Evolutionary conservation across 1,140 invertebrate genomes (phyloP), one percentile per base, ranked within the genome.

Genomic region (Micrasema minimum): DNA sequence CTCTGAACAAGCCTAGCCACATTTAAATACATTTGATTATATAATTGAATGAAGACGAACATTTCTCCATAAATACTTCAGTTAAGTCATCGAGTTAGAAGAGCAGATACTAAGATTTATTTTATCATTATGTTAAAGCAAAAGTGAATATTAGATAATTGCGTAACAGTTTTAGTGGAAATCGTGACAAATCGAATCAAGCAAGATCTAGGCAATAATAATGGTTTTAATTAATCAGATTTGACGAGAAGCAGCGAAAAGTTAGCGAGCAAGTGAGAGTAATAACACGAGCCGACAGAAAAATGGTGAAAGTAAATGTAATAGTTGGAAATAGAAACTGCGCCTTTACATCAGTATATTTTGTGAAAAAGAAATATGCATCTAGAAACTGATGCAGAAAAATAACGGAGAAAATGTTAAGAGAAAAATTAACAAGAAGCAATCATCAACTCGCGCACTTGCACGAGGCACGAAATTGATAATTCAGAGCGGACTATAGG

Each of bases 341-440:
- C 43, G 16, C 31, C 46, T 66, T 48, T 38, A 46, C 64, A 53
- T 18, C 35, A 14, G n/a, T n/a, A 23, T 50, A 66, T 66, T 66
- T 46, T 51, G 64, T 45, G 62, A 66, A 66, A 66, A 66, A 66
- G 45, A 66, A 51, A 66, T 53, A 46, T 35, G 45, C 64, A 51
- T 12, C 35, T 12, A 66, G 64, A 66, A 51, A 66, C 20, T 66
- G 18, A 35, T 18, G 16, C 23, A 66, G 45, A 66, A 50, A 37
- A 48, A 51, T 46, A 46, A 31, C 43, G 26, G 61, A 46, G 61
- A 64, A 64, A 64, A 64, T 46, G 23, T n/a, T 48, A 18, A 11
- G 26, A 48, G 45, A 59, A 59, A 41, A 59, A 59, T 41, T 10
- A 43, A 35, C 50, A 23, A 7, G 12, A 53, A 53, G 23, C 50